These are phyloP conservation scores for Euclidia mi DNA, from an alignment of 2,888 invertebrate genomes.

Conservation along the genomic window DNA sequence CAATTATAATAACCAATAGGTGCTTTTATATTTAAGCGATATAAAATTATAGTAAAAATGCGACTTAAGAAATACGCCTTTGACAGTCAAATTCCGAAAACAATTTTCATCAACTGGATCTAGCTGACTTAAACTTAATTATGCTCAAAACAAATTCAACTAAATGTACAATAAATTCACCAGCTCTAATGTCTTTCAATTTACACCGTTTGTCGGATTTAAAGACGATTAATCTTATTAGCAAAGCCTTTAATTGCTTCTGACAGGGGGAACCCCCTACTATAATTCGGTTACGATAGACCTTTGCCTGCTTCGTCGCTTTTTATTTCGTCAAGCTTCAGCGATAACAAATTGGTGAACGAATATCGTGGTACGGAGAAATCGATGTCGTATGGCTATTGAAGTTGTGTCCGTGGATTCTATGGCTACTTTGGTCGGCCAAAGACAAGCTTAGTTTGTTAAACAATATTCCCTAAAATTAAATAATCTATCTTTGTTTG, in stretches of 20 bases:
- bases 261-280: constrained; percentile 20
- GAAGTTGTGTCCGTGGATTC: no score
- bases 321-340: not conserved
- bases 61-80: no score
- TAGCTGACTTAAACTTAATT: constrained; percentile 14
- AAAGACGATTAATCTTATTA: constrained; percentile 54
- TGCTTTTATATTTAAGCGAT: no score
- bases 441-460: no score
- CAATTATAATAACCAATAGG: no score
- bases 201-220: constrained; percentile 42
- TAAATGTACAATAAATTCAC: constrained; percentile 41
- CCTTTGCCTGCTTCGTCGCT: constrained; percentile 10
- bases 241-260: constrained; percentile 41
- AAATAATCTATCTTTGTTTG: no score
- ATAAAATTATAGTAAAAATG: no score
- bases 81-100: not conserved
- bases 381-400: no score
- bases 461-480: no score
- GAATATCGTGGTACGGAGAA: no score
- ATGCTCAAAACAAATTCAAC: constrained; percentile 34
- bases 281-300: constrained; percentile 24
- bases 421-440: no score
- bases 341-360: no score
- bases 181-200: constrained; percentile 47
- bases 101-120: not conserved